These are phyloP conservation scores for Lutjanus erythropterus DNA, from an alignment of 2,113 vertebrate species.

Conservation along the genomic window DNA sequence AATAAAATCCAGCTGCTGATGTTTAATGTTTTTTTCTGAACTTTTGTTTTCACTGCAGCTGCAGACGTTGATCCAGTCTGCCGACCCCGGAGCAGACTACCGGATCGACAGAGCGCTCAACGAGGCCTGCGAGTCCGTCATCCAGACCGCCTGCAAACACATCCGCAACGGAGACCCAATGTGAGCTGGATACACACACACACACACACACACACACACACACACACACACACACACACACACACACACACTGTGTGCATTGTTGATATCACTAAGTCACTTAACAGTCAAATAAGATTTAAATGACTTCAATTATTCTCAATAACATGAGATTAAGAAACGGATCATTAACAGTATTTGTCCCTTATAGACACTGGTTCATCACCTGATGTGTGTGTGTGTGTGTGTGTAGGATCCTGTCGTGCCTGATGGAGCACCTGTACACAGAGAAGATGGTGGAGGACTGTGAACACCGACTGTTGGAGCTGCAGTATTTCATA, in stretches of 20 bases:
- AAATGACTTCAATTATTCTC: no score
- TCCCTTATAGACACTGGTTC: neutral
- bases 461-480: conserved; percentile 93
- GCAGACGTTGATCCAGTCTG: conserved; percentile 95
- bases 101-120: conserved; percentile 96
- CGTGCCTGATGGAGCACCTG: conserved; percentile 97
- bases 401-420: conserved; percentile 89
- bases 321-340: no score
- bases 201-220: neutral
- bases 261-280: no score
- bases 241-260: no score
- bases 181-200: conserved; percentile 81
- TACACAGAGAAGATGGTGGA: conserved; percentile 99
- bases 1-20: neutral
- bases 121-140: conserved; percentile 97
- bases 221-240: neutral
- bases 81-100: conserved; percentile 95
- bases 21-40: neutral
- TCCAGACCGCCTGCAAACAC: conserved; percentile 98
- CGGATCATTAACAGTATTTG: neutral
- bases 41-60: conserved; percentile 82
- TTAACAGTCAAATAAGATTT: no score
- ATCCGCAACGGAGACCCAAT: conserved; percentile 97
- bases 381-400: neutral
- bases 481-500: conserved; percentile 98